Base-by-base conservation (phyloP, 2,113 vertebrate species). In the Engystomops pustulosus region DNA sequence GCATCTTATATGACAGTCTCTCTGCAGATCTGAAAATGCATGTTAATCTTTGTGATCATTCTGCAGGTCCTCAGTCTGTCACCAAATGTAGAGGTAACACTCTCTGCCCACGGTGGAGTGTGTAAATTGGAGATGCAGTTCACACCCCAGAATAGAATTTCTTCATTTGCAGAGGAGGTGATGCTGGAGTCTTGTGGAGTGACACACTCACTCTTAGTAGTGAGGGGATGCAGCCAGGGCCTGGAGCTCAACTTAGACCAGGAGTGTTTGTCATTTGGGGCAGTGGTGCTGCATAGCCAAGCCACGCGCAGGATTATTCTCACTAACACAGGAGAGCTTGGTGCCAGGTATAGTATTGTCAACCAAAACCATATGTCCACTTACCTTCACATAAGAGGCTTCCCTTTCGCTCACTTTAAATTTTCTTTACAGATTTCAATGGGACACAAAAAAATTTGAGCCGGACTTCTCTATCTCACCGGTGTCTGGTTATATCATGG, bases 201-300 rank as follows among this genome's bases (percentile, higher is more conserved):
- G 25, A 75, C 92, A 58, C 89, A 84, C 62, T 92, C 94, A 55
- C 93, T 98, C 81, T 92, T 96, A 87, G 89, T 92, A 23, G 85
- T 97, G 41, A 91, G 27, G 0, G 96, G 96, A 79, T 92, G 91
- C 92, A 96, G 97, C 87, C 95, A 96, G 88, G 95, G 91, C 69
- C 87, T 95, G 58, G 89, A 91, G 27, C 90, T 98, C 60, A 91
- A 86, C 67, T 86, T 97, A 87, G 95, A 97, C 87, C 94, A 91
- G 87, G 91, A 94, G 0, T 91, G 92, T 12, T 47, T 98, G 30
- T 87, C 92, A n/a, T 98, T 98, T 12, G 96, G 97, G 34, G 92
- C 93, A 0, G 94, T 96, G 1, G 89, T 94, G 38, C 91, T 88
- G 68, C 89, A 88, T 51, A 93, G 95, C 62, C 89, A 89, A 81